phyloP scores from a whole-genome alignment of 2,113 vertebrate genomes.

The Xyliphius kryptos region DNA sequence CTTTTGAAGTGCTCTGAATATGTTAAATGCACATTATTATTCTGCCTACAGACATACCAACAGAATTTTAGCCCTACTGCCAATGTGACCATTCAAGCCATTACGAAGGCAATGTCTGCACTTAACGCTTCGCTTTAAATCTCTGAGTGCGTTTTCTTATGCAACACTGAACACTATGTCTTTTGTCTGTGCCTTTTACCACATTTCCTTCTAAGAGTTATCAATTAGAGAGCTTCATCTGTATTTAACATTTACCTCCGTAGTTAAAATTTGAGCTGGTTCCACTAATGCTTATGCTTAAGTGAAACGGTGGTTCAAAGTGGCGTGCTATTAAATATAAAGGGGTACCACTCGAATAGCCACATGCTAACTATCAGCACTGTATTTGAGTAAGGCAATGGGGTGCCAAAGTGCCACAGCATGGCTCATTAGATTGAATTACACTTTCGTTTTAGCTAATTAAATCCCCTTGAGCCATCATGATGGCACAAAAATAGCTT shows the following conservation, averaged over 20 bases:
- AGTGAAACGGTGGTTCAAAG: neutral
- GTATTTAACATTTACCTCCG: slow-evolving; percentile 11
- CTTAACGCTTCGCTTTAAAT: slow-evolving; percentile 39
- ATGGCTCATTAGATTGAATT: slow-evolving; percentile 68
- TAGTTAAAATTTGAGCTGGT: slow-evolving; percentile 18
- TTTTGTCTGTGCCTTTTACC: slow-evolving; percentile 21
- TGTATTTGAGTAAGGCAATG: slow-evolving; percentile 44
- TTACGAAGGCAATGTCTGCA: slow-evolving; percentile 35
- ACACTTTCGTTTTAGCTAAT: slow-evolving; percentile 62
- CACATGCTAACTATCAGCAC: slow-evolving; percentile 7
- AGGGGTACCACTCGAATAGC: slow-evolving; percentile 2
- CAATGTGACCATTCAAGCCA: slow-evolving; percentile 28
- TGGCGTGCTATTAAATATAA: neutral
- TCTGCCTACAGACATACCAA: slow-evolving; percentile 29
- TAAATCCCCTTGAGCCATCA: slow-evolving; percentile 54
- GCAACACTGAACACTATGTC: slow-evolving; percentile 20
- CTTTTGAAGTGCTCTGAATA: slow-evolving; percentile 26
- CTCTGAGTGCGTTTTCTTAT: slow-evolving; percentile 28
- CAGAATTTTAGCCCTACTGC: slow-evolving; percentile 24
- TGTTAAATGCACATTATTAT: slow-evolving; percentile 40
- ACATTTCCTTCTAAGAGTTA: slow-evolving; percentile 13
- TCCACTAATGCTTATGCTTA: slow-evolving; percentile 25
- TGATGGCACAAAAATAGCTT: slow-evolving; percentile 55
- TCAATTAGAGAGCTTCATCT: slow-evolving; percentile 24
- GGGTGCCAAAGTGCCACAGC: slow-evolving; percentile 56